Conservation (phyloP, 2,888 invertebrate genomes). For the Enchytraeus crypticus region DNA sequence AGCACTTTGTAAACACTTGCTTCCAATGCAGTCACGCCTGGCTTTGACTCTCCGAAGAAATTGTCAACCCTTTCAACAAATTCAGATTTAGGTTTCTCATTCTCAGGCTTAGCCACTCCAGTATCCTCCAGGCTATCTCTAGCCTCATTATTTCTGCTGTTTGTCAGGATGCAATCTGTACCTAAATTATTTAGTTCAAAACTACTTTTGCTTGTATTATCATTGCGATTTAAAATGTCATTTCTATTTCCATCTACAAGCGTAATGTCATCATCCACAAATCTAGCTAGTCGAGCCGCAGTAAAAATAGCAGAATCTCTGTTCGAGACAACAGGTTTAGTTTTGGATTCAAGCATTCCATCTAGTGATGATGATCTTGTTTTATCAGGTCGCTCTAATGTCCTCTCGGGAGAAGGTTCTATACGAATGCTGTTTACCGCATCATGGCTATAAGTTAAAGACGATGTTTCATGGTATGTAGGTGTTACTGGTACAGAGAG, state of each 20-base stretch:
- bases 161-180: too few species aligned
- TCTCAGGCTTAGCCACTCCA: neutral
- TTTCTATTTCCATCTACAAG: too few species aligned
- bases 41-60: neutral
- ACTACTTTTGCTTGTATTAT: neutral
- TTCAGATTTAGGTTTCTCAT: neutral
- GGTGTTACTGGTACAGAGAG: too few species aligned
- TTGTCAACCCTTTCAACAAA: neutral
- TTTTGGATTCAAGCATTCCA: neutral
- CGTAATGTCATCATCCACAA: too few species aligned
- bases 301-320: neutral
- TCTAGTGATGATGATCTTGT: neutral
- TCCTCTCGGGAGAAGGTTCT: neutral
- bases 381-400: neutral
- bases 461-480: too few species aligned
- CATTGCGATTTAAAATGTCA: too few species aligned
- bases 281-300: too few species aligned
- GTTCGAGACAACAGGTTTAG: neutral
- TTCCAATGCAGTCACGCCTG: neutral
- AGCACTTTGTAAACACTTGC: neutral
- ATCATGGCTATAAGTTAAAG: too few species aligned
- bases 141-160: too few species aligned
- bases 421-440: neutral
- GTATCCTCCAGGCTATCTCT: too few species aligned
- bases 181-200: too few species aligned